Evolutionary conservation across 1,140 invertebrate species (phyloP).

Genomic region (Vanessa atalanta): DNA sequence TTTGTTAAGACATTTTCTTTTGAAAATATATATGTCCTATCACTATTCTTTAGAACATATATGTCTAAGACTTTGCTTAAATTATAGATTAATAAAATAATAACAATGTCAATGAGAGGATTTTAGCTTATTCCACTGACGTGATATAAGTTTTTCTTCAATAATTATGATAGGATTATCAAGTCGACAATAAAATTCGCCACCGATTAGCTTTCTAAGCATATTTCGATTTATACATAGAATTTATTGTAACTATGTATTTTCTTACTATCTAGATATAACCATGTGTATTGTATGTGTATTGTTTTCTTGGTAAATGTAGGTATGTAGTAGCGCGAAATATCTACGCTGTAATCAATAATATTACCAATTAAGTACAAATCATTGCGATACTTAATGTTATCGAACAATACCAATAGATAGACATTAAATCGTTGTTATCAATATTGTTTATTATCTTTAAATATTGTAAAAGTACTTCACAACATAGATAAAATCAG

Average conservation of each 20-base stretch:
- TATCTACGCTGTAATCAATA: conserved; percentile 52
- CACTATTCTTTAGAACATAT: no score
- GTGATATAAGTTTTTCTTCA: no score
- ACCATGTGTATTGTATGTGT: neutral
- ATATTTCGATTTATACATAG: no score
- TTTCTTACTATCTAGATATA: conserved; percentile 22
- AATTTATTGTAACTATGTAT: no score
- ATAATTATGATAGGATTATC: no score
- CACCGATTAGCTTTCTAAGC: no score
- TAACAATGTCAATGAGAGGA: no score
- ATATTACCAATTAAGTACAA: conserved; percentile 63
- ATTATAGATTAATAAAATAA: no score
- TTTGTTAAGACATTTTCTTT: neutral
- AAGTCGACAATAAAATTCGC: no score
- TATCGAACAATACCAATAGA: conserved; percentile 78
- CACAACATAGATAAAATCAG: conserved; percentile 71
- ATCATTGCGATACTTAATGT: conserved; percentile 69
- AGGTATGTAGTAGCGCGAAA: conserved; percentile 37
- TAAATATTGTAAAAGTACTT: conserved; percentile 76
- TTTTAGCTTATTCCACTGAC: no score
- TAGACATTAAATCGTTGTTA: conserved; percentile 73
- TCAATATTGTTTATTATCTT: conserved; percentile 76
- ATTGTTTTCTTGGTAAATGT: conserved; percentile 22
- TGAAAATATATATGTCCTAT: neutral
- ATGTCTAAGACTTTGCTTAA: no score